These are phyloP conservation scores for Pseudotriccus pelzelni DNA, from an alignment of 2,797 vertebrate genomes.

Conservation along the genomic window DNA sequence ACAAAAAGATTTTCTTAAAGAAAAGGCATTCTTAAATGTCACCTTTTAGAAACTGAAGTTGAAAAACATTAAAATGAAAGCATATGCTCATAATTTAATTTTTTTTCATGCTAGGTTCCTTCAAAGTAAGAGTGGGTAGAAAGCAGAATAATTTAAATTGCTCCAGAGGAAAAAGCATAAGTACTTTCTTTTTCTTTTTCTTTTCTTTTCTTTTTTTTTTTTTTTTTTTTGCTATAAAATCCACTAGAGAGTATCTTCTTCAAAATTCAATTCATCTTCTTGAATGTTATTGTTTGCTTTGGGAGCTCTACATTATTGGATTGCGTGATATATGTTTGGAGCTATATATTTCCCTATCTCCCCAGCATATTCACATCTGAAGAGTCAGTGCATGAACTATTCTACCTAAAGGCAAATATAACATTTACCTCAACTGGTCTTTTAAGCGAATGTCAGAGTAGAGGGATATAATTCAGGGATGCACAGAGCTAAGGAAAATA, in stretches of 20 bases:
- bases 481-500: not conserved
- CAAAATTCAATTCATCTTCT: constrained; percentile 40
- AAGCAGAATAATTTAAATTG: not conserved
- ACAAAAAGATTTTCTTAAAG: not conserved
- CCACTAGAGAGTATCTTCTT: not conserved
- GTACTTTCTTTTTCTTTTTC: not conserved
- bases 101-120: not conserved
- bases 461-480: not conserved
- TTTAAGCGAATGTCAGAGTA: not conserved
- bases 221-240: not conserved
- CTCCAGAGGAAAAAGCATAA: not conserved
- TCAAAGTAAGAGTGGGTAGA: not conserved
- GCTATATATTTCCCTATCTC: not conserved
- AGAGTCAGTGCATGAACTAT: not conserved
- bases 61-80: fast-evolving
- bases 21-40: not conserved
- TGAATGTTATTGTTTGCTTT: constrained; percentile 27
- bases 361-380: not conserved
- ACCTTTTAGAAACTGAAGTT: not conserved
- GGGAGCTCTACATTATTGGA: not conserved
- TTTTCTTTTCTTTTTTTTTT: not conserved
- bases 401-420: constrained; percentile 15
- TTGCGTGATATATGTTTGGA: not conserved
- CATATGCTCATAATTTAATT: not conserved
- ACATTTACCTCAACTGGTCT: not conserved